Evolutionary conservation across 2,113 vertebrate genomes (phyloP), one percentile per base, ranked within the genome.

Genomic region (Peromyscus californicus): DNA sequence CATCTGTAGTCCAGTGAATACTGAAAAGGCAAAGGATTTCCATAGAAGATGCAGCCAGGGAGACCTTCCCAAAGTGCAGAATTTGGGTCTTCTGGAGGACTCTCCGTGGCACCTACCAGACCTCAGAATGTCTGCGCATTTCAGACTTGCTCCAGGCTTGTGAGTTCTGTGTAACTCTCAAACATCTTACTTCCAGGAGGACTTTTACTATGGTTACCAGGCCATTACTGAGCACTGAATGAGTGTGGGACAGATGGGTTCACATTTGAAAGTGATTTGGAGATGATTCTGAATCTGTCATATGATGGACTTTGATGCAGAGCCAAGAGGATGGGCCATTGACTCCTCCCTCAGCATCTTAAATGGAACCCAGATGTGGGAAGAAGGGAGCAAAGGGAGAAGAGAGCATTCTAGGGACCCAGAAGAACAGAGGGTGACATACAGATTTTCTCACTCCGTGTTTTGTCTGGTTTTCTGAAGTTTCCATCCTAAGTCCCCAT

Each of bases 221-320:
- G 87, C 39, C 57, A 67, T 94, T 76, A 10, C 48, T 42, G 36
- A 90, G 45, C 9, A 42, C 0, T 29, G 90, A 92, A 39, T 76
- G 95, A 82, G 82, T 86, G 88, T 12, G 61, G 65, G 92, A 54
- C 93, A 97, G 94, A 94, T 96, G 91, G 67, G 86, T 86, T 91
- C 86, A 94, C 89, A 79, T 96, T 97, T 97, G 97, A 94, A 91
- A 97, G 89, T 89, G 95, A 96, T 96, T 96, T 96, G 93, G 80
- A 96, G 89, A 76, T 74, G 74, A 67, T 61, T 86, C 84, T 10
- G 22, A 79, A 84, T 91, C 85, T 36, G 72, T 94, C 61, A 87
- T 51, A 95, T 97, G 96, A 96, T 74, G 86, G 83, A 54, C 97
- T 98, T 97, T 96, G 91, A 96, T 93, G 93, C 76, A 69, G 82